Percentiles rank a stretch among this genome's conserved stretches.
Conservation (phyloP, 1,140 invertebrate genomes). For the Palaemon carinicauda region DNA sequence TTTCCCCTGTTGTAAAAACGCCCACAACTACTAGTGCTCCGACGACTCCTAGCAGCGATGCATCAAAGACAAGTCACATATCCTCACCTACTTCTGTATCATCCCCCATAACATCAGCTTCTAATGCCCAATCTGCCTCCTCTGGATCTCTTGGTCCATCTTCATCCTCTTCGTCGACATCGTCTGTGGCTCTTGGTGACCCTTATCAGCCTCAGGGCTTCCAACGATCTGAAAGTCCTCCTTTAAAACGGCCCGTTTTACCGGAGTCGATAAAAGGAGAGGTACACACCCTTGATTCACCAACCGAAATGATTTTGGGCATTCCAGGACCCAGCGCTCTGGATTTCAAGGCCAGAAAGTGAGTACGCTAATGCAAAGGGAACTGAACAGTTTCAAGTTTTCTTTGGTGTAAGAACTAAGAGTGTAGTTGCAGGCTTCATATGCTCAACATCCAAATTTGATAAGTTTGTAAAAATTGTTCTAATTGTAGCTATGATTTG, state of each 20-base stretch:
- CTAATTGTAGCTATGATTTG: too few species aligned
- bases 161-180: slow-evolving; percentile 6
- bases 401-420: too few species aligned
- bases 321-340: slow-evolving; percentile 53
- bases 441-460: too few species aligned
- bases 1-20: slow-evolving; percentile 41
- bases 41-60: slow-evolving; percentile 15
- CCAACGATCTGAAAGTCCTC: slow-evolving; percentile 37
- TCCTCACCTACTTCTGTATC: slow-evolving; percentile 24
- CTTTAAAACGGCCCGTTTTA: slow-evolving; percentile 20
- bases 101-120: slow-evolving; percentile 25
- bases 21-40: slow-evolving; percentile 17
- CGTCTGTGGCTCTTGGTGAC: slow-evolving; percentile 36
- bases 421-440: too few species aligned
- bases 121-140: too few species aligned
- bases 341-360: slow-evolving; percentile 59
- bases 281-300: slow-evolving; percentile 20
- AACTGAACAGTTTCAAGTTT: too few species aligned
- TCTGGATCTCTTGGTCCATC: neutral
- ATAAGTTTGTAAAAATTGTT: too few species aligned
- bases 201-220: slow-evolving; percentile 58
- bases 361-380: slow-evolving; percentile 13
- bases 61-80: slow-evolving; percentile 24
- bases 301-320: slow-evolving; percentile 53
- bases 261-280: slow-evolving; percentile 22